phyloP scores from a whole-genome alignment of 2,113 vertebrate species.

The Catharus minimus region DNA sequence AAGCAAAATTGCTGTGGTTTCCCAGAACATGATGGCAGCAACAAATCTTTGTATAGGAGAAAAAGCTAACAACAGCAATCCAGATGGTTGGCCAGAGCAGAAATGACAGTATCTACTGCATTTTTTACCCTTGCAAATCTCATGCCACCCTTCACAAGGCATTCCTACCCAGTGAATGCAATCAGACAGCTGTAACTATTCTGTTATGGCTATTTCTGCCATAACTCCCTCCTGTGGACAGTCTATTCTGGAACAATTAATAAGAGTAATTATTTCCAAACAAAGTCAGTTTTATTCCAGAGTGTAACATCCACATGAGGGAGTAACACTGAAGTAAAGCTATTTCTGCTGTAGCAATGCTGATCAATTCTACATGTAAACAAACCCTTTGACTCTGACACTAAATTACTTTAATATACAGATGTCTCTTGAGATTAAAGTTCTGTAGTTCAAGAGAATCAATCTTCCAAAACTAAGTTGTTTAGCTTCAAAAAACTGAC shows the following conservation, averaged over 20 bases:
- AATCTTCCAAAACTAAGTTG: not conserved
- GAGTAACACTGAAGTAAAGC: constrained; percentile 14
- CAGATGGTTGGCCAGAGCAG: not conserved
- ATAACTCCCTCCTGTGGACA: constrained; percentile 46
- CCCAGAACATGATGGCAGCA: not conserved
- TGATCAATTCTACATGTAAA: not conserved
- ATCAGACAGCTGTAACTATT: not conserved
- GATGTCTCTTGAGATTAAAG: not conserved
- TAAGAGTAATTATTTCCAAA: constrained; percentile 46
- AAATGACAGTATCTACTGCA: not conserved
- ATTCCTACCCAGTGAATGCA: not conserved
- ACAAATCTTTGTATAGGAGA: not conserved
- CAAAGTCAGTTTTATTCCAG: not conserved
- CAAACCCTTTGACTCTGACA: not conserved
- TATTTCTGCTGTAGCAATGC: not conserved
- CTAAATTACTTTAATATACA: not conserved
- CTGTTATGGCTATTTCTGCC: not conserved
- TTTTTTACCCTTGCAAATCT: not conserved
- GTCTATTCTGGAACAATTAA: constrained; percentile 44
- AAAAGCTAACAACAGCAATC: not conserved
- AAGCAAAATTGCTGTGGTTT: constrained; percentile 20
- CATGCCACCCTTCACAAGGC: not conserved
- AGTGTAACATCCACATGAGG: not conserved
- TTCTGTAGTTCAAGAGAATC: not conserved
- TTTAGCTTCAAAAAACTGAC: not conserved